Evolutionary conservation across 2,113 vertebrate species (phyloP).

Genomic region (Enhydra lutris): DNA sequence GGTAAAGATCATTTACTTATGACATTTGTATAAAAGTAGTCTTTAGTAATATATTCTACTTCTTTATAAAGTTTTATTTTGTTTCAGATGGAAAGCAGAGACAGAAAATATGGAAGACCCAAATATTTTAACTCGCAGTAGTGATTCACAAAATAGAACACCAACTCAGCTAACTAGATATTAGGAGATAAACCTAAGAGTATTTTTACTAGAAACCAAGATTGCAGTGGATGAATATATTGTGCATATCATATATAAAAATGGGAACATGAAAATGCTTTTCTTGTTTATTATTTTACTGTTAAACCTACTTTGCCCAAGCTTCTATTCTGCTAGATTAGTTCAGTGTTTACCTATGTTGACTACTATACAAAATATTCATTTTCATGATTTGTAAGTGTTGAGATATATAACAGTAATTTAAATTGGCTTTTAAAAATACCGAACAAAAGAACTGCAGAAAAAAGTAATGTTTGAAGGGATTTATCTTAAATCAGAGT

Average conservation of each 20-base stretch:
- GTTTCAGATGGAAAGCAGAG: not conserved
- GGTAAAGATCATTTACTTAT: not conserved
- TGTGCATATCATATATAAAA: not conserved
- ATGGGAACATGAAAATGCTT: not conserved
- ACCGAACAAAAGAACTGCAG: not conserved
- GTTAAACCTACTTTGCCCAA: not conserved
- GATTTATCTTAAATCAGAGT: not conserved
- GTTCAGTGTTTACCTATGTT: not conserved
- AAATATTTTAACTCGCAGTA: not conserved
- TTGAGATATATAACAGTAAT: not conserved
- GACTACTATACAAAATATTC: not conserved
- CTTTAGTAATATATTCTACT: not conserved
- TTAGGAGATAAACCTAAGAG: not conserved
- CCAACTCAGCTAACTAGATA: not conserved
- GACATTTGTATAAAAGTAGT: not conserved
- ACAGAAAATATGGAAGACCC: not conserved
- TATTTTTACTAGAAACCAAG: not conserved
- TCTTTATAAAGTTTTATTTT: not conserved
- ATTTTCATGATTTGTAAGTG: not conserved
- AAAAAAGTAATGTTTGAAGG: not conserved
- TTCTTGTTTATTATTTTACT: not conserved
- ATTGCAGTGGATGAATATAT: not conserved
- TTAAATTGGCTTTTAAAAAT: not conserved
- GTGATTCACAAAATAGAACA: not conserved
- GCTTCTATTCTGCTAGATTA: not conserved